These are phyloP conservation scores for Gastracanthus pulcherrimus DNA, from an alignment of 2,888 invertebrate genomes.

Conservation along the genomic window DNA sequence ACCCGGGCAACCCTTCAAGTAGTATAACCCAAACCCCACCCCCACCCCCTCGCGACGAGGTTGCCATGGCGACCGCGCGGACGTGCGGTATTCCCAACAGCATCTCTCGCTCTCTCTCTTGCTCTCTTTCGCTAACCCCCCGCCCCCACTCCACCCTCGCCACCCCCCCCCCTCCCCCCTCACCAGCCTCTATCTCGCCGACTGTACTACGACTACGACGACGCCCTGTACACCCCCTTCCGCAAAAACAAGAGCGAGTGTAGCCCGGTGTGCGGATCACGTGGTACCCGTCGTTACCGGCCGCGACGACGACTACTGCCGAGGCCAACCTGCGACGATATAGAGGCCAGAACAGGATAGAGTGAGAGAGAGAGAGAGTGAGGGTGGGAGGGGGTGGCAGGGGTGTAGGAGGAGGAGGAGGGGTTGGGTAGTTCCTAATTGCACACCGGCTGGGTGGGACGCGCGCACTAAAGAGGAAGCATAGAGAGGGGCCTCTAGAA, in stretches of 20 bases:
- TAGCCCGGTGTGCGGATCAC: conserved; percentile 74
- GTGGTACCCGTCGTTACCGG: conserved; percentile 70
- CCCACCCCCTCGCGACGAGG: conserved; percentile 66
- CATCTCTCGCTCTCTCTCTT: conserved; percentile 2
- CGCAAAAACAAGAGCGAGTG: conserved; percentile 73
- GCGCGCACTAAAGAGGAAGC: conserved; percentile 57
- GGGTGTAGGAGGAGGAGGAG: conserved; percentile 71
- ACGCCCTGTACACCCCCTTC: conserved; percentile 61
- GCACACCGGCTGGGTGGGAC: conserved; percentile 72
- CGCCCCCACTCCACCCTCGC: conserved; percentile 57
- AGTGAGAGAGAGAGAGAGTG: conserved; percentile 36
- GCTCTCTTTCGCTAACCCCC: conserved; percentile 47
- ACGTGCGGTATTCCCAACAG: conserved; percentile 69
- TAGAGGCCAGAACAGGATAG: conserved; percentile 29
- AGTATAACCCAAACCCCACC: conserved; percentile 70
- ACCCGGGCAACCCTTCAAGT: conserved; percentile 71
- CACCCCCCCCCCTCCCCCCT: conserved; percentile 59
- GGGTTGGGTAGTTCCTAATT: conserved; percentile 75
- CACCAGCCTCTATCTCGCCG: conserved; percentile 35
- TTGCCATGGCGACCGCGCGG: conserved; percentile 73
- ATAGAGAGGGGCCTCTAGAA: conserved; percentile 68
- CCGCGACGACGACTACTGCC: conserved; percentile 60
- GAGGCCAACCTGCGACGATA: conserved; percentile 32
- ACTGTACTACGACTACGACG: conserved; percentile 40
- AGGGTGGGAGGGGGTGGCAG: conserved; percentile 69